Conservation (phyloP, 2,797 vertebrate species). For the Acipenser transmontanus region DNA sequence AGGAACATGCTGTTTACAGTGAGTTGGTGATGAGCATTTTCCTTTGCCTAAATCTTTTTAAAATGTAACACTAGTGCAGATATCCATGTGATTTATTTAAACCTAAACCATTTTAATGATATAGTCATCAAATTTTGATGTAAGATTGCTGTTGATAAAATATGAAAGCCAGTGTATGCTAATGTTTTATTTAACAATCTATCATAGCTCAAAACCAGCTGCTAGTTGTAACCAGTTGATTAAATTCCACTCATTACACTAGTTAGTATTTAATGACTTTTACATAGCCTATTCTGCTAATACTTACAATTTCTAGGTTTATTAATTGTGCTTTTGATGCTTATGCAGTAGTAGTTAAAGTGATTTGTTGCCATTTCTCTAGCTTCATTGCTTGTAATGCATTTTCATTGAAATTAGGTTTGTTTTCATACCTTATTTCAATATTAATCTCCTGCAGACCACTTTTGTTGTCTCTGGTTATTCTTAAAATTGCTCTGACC, state of each 20-base stretch:
- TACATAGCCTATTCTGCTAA: not conserved
- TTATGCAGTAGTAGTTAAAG: not conserved
- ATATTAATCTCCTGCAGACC: not conserved
- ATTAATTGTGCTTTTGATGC: not conserved
- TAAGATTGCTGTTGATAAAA: too few species aligned
- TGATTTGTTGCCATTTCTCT: not conserved
- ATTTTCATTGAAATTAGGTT: not conserved
- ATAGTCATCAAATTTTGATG: too few species aligned
- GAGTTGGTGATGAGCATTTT: too few species aligned
- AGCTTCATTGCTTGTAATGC: conserved; percentile 1
- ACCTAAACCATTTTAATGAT: too few species aligned
- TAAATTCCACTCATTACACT: not conserved
- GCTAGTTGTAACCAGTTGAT: not conserved
- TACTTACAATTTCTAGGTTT: not conserved
- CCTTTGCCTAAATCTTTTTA: not conserved
- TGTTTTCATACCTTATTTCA: not conserved
- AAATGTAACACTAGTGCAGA: too few species aligned
- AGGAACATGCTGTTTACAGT: too few species aligned
- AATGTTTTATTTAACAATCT: not conserved
- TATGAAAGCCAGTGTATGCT: too few species aligned
- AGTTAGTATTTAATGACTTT: not conserved
- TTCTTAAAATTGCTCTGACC: not conserved
- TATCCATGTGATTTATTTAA: too few species aligned
- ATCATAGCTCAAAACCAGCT: not conserved
- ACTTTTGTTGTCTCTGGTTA: not conserved